phyloP scores from a whole-genome alignment of 2,797 vertebrate species.

The Anisognathus igniventris region DNA sequence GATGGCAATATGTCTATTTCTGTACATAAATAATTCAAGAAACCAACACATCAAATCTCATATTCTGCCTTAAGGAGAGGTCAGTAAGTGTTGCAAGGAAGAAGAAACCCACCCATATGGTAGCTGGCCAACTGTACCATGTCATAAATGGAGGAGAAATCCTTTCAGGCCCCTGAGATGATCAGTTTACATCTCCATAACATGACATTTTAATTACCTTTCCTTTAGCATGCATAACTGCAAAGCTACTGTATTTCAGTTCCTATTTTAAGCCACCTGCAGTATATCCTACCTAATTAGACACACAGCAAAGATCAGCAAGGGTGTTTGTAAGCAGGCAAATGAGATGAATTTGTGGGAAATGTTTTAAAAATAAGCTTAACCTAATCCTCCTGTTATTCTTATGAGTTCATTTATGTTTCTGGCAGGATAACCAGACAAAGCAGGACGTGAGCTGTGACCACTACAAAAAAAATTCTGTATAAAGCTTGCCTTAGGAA shows the following conservation, averaged over 20 bases:
- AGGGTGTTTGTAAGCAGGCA: conserved; percentile 46
- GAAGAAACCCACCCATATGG: not conserved
- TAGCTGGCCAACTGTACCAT: not conserved
- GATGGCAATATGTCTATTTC: not conserved
- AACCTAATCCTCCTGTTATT: conserved; percentile 51
- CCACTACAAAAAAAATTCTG: not conserved
- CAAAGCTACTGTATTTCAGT: conserved; percentile 15
- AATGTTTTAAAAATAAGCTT: conserved; percentile 46
- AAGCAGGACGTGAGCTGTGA: conserved; percentile 22
- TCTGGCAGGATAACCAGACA: conserved; percentile 49
- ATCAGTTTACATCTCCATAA: conserved; percentile 21
- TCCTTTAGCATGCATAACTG: conserved; percentile 25
- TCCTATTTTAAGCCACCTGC: conserved; percentile 45
- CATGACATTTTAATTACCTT: conserved; percentile 53
- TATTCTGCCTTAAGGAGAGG: not conserved
- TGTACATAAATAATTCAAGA: conserved; percentile 12
- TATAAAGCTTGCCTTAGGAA: not conserved
- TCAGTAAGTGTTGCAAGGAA: not conserved
- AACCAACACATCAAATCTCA: not conserved
- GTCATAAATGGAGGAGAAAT: not conserved
- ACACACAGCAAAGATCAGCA: not conserved
- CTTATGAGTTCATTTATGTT: conserved; percentile 51
- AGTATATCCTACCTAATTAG: conserved; percentile 36
- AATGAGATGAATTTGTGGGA: conserved; percentile 45
- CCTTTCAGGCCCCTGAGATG: not conserved